Percentiles rank a stretch among this genome's conserved stretches.
phyloP scores from a whole-genome alignment of 2,113 vertebrate genomes.

The Raja brachyura region DNA sequence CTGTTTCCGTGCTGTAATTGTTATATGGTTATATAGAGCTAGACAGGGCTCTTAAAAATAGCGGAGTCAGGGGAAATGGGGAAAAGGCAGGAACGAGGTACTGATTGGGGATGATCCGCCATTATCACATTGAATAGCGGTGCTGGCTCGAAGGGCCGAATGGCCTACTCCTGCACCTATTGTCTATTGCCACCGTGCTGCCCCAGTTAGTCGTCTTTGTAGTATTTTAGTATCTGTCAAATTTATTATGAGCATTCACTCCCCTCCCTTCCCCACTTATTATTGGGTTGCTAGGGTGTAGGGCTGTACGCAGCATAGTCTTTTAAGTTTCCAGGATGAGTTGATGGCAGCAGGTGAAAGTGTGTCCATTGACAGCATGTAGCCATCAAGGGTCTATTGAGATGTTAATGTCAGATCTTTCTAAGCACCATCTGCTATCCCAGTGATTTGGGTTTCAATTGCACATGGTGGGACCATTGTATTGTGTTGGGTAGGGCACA shows the following conservation, averaged over 20 bases:
- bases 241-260: neutral
- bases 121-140: too few species aligned
- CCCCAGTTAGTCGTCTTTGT: too few species aligned
- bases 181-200: too few species aligned
- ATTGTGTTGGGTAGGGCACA: neutral
- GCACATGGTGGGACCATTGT: slow-evolving; percentile 1
- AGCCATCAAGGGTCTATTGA: slow-evolving; percentile 15
- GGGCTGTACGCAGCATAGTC: neutral
- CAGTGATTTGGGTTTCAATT: neutral
- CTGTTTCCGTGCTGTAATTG: too few species aligned
- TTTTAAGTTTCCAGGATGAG: slow-evolving; percentile 3
- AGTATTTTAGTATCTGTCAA: neutral
- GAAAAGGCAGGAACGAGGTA: too few species aligned
- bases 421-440: slow-evolving; percentile 34
- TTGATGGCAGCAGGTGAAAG: slow-evolving; percentile 25
- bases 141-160: too few species aligned
- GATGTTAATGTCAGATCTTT: slow-evolving; percentile 26
- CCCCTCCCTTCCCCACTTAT: neutral
- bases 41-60: too few species aligned
- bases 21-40: too few species aligned
- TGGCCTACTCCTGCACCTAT: too few species aligned
- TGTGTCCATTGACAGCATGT: neutral
- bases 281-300: neutral
- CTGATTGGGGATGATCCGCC: too few species aligned
- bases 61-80: too few species aligned